Evolutionary conservation across 1,140 invertebrate species (phyloP).

Genomic region (Bombus terrestris): DNA sequence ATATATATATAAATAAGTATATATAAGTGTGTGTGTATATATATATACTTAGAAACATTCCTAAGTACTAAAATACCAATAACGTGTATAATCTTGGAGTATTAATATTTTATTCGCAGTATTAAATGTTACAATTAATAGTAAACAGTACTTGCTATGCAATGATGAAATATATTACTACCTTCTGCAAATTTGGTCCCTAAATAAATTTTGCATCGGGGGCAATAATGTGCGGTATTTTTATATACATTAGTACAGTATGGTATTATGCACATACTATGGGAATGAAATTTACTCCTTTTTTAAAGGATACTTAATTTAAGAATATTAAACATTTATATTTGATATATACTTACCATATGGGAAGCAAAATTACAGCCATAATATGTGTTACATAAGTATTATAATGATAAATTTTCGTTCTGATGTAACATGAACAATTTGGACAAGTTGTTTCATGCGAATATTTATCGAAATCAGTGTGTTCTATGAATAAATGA

Average conservation of each 20-base stretch:
- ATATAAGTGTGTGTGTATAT: no score
- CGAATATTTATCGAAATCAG: slow-evolving; percentile 20
- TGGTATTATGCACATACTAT: slow-evolving; percentile 40
- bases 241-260: slow-evolving; percentile 23
- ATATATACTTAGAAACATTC: neutral
- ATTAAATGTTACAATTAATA: neutral
- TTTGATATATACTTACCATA: slow-evolving; percentile 34
- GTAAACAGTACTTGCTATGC: neutral
- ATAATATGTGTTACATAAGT: slow-evolving; percentile 16
- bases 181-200: slow-evolving; percentile 31
- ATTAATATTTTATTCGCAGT: neutral
- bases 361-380: slow-evolving; percentile 17
- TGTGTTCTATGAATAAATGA: slow-evolving; percentile 28
- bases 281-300: neutral
- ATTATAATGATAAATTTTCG: slow-evolving; percentile 23
- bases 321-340: neutral
- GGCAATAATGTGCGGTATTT: slow-evolving; percentile 40
- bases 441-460: slow-evolving; percentile 37
- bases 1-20: no score
- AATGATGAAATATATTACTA: neutral
- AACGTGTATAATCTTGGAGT: neutral
- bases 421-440: slow-evolving; percentile 45
- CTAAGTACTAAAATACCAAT: neutral
- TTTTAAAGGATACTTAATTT: neutral
- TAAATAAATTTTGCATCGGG: slow-evolving; percentile 41